A percentile compares a stretch with the other conserved stretches of the same genome.
Evolutionary conservation across 2,888 invertebrate genomes (phyloP).

Genomic region (Glomeris marginata): DNA sequence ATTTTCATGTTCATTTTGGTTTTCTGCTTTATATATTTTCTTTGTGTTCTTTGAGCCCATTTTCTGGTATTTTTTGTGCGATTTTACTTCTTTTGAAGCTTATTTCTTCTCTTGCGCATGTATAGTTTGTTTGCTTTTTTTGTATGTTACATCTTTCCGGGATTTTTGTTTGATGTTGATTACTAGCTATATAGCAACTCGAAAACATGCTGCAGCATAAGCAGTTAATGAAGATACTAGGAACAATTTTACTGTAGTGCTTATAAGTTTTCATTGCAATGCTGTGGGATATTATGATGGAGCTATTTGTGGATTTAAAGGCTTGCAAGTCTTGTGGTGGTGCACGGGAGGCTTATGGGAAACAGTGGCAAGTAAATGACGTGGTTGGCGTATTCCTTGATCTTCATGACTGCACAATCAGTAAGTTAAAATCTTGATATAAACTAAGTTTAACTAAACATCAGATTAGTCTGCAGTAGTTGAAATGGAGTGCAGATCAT

Average conservation of each 20-base stretch:
- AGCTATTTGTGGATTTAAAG: slow-evolving; percentile 39
- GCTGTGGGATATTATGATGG: slow-evolving; percentile 3
- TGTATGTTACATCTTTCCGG: slow-evolving; percentile 20
- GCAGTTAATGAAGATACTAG: too few relatives aligned
- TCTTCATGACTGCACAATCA: slow-evolving; percentile 97
- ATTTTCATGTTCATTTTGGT: too few relatives aligned
- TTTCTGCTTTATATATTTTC: background rate
- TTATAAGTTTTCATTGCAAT: slow-evolving; percentile 5
- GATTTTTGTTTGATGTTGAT: too few relatives aligned
- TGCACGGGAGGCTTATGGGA: slow-evolving; percentile 90
- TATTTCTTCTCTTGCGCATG: slow-evolving; percentile 15
- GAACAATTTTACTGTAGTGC: slow-evolving; percentile 10
- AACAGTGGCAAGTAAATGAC: slow-evolving; percentile 96
- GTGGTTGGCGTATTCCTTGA: slow-evolving; percentile 99
- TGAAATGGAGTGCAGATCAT: too few relatives aligned
- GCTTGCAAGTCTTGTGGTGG: slow-evolving; percentile 96
- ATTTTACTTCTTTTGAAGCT: slow-evolving; percentile 13
- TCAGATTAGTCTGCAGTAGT: too few relatives aligned
- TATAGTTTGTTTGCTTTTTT: slow-evolving; percentile 20
- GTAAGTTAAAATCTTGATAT: slow-evolving; percentile 47
- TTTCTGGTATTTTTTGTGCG: too few relatives aligned
- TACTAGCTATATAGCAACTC: too few relatives aligned
- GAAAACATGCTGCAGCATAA: too few relatives aligned
- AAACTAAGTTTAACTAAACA: background rate
- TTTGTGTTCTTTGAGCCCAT: too few relatives aligned